Evolutionary conservation across 2,797 vertebrate species (phyloP), one percentile per base, ranked within the genome.

Genomic region (Acomys russatus): DNA sequence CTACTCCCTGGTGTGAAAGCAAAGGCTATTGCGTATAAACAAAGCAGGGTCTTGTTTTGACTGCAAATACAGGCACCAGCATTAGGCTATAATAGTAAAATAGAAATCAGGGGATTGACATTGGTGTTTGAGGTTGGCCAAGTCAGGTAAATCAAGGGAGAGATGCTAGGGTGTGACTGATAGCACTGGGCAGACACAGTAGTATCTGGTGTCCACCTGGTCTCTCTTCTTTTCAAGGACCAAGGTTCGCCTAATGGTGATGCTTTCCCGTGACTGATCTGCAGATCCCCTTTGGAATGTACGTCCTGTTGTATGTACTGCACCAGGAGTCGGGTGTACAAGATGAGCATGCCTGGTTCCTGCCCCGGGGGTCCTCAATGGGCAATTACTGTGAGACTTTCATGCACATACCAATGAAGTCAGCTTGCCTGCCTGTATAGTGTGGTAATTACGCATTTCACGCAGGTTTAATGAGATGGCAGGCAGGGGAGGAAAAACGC

Each of bases 361-460:
- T 93, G 61, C 88, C 84, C 92, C 71, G 20, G 17, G 68, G 78
- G 74, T 35, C 17, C 76, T 86, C 88, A 20, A 54, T 2, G 4
- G 90, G 23, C 30, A 54, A n/a, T 56, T 66, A 44, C 54, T n/a
- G 78, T 15, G 89, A 82, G 80, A 33, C n/a, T 4, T 85, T 35
- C 85, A 11, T 73, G 79, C 35, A 6, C 66, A 66, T 0, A 30
- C 73, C 11, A 56, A 66, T 44, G 70, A 64, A 94, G 30, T 59
- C 66, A 90, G 70, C 61, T 93, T 71, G 63, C 78, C 89, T 77
- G 87, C 56, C 44, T 44, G 44, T 20, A 4, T n/a, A 86, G 64
- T 35, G 49, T 14, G 1, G n/a, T 71, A 76, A 96, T 92, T 87
- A 97, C 4, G 30, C 61, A 56, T 95, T 91, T 95, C 94, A 91